phyloP scores from a whole-genome alignment of 2,797 vertebrate genomes.

The Semotilus atromaculatus region DNA sequence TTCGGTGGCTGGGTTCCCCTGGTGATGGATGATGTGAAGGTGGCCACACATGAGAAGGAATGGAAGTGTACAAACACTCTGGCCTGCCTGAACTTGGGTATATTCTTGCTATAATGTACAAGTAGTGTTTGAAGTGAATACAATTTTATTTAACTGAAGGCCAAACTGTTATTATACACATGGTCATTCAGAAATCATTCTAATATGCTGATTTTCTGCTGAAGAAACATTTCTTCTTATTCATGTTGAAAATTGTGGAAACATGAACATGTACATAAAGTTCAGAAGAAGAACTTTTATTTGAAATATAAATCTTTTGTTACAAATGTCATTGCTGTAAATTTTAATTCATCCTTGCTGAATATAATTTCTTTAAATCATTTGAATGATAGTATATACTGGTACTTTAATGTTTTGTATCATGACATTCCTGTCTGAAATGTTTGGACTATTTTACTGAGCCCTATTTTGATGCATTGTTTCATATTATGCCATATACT shows the following conservation, averaged over 20 bases:
- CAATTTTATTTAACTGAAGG: neutral
- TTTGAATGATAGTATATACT: neutral
- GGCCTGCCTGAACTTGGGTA: constrained; percentile 94
- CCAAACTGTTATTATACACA: neutral
- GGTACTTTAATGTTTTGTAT: neutral
- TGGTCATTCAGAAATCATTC: too few relatives aligned
- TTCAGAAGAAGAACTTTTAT: neutral
- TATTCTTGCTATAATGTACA: constrained; percentile 25
- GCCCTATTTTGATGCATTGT: neutral
- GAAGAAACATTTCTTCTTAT: too few relatives aligned
- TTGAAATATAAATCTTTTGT: neutral
- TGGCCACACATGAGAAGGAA: constrained; percentile 96
- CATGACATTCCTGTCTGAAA: neutral
- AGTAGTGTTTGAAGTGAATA: neutral
- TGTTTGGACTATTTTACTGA: neutral
- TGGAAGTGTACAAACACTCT: constrained; percentile 98
- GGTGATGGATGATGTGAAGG: constrained; percentile 96
- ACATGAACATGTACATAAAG: neutral
- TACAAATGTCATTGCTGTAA: neutral
- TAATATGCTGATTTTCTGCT: too few relatives aligned
- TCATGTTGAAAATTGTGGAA: neutral
- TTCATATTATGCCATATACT: neutral
- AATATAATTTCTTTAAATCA: neutral
- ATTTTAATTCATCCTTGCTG: neutral
- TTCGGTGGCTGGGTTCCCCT: constrained; percentile 92